These are phyloP conservation scores for Dorcus parallelipipedus DNA, from an alignment of 2,888 invertebrate genomes.

Conservation along the genomic window DNA sequence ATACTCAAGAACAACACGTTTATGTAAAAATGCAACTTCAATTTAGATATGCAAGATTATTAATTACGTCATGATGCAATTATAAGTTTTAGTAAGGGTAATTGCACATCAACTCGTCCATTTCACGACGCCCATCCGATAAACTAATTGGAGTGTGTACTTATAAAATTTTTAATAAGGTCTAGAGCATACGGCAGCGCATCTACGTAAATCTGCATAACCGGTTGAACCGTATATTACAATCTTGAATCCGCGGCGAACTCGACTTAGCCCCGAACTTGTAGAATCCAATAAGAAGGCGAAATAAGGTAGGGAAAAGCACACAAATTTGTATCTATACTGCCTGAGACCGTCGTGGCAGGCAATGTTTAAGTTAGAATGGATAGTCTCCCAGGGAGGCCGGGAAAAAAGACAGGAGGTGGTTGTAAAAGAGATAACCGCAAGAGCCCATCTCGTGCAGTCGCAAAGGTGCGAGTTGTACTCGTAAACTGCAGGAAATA, in stretches of 20 bases:
- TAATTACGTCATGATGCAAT: too few species aligned
- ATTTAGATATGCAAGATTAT: too few species aligned
- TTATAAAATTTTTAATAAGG: too few species aligned
- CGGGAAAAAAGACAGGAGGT: constrained; percentile 27
- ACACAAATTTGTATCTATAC: constrained; percentile 41
- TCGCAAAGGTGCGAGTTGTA: constrained; percentile 39
- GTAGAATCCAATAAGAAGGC: constrained; percentile 32
- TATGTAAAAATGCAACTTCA: too few species aligned
- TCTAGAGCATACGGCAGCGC: background rate
- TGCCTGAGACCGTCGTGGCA: constrained; percentile 33
- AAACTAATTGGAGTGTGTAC: too few species aligned
- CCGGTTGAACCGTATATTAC: constrained; percentile 3
- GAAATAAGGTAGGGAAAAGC: constrained; percentile 31
- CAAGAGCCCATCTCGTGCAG: constrained; percentile 35
- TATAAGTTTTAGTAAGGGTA: too few species aligned
- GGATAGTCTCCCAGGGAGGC: constrained; percentile 32
- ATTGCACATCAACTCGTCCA: too few species aligned
- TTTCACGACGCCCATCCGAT: too few species aligned
- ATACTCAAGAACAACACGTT: too few species aligned
- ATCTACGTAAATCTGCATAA: constrained; percentile 19
- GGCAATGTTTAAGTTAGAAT: constrained; percentile 37
- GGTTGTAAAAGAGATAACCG: constrained; percentile 33
- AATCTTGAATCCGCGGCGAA: constrained; percentile 12
- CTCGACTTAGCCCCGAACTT: constrained; percentile 15
- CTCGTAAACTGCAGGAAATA: constrained; percentile 45